Percentiles rank a stretch among this genome's conserved stretches.
Conservation (phyloP, 2,113 vertebrate species). For the Oreotrochilus melanogaster region DNA sequence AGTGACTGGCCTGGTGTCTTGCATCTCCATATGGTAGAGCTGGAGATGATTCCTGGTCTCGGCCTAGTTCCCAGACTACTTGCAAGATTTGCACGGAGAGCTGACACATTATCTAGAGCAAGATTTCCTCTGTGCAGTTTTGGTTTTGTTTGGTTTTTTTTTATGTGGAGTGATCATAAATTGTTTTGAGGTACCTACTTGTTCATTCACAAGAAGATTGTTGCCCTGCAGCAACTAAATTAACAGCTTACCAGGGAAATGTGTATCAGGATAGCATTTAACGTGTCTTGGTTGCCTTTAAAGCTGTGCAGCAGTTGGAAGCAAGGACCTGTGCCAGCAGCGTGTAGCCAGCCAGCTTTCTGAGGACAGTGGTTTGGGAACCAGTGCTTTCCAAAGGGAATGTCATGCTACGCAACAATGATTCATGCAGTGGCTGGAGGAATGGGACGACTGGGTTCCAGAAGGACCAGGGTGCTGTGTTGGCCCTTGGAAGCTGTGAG, state of each 20-base stretch:
- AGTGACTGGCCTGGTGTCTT: background rate
- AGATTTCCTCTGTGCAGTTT: background rate
- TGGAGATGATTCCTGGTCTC: background rate
- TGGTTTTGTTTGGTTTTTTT: background rate
- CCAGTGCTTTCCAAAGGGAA: background rate
- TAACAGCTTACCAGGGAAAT: background rate
- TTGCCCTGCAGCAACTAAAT: background rate
- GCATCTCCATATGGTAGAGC: background rate
- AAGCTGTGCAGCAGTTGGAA: background rate
- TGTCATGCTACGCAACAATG: background rate
- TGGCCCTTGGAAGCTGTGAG: background rate
- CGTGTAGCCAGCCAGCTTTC: background rate
- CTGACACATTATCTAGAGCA: background rate
- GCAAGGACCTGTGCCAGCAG: background rate
- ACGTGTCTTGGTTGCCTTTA: background rate
- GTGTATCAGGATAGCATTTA: background rate
- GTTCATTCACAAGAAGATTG: background rate
- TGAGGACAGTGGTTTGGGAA: conserved; percentile 34
- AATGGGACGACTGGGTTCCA: background rate
- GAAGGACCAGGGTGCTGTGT: background rate
- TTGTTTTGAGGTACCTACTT: background rate
- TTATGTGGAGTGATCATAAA: too few species aligned
- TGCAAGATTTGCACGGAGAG: background rate
- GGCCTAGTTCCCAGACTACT: background rate
- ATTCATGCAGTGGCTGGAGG: conserved; percentile 7